Evolutionary conservation across 1,140 invertebrate species (phyloP), one percentile per base, ranked within the genome.

Genomic region (Alviniconcha marisindica): DNA sequence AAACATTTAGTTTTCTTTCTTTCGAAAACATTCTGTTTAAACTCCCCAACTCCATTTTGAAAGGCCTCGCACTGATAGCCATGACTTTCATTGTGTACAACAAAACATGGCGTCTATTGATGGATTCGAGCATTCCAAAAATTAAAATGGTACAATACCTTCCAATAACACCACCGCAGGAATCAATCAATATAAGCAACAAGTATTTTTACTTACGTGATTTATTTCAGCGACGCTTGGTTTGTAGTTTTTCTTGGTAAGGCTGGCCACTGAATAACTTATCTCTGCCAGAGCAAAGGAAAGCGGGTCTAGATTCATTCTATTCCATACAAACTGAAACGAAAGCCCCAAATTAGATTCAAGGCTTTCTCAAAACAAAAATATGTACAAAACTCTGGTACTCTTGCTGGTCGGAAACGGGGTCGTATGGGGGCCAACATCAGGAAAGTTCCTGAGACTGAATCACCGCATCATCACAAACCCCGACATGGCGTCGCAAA

Each of bases 241-340:
- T 93, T 97, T 97, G 94, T 96, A 97, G 95, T 98, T 98, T 95
- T 97, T 97, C 95, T 98, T 98, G 94, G 95, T 97, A 95, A 98
- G 96, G 95, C 97, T 98, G 94, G 96, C 95, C 95, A 98, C 96
- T 94, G 98, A 96, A 96, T 97, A 97, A 96, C 96, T 96, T 95
- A 98, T 98, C 96, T 98, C 97, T 95, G 97, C 97, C 96, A 98
- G 96, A 95, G 97, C 97, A 96, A 97, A 97, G 95, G 96, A 97
- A 95, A 97, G 96, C 95, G 97, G 96, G 95, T 98, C 97, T 95
- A 98, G 96, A 96, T 98, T 98, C 97, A 98, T 98, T 96, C 98
- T 98, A 96, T 96, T 97, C 90, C 90, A 91, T 97, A 95, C 96
- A 96, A 88, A 91, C 87, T 85, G 87, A 88, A 88, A 88, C 91